Percentiles rank a stretch among this genome's conserved stretches.
phyloP scores from a whole-genome alignment of 2,113 vertebrate genomes.

The Cephalopterus ornatus region DNA sequence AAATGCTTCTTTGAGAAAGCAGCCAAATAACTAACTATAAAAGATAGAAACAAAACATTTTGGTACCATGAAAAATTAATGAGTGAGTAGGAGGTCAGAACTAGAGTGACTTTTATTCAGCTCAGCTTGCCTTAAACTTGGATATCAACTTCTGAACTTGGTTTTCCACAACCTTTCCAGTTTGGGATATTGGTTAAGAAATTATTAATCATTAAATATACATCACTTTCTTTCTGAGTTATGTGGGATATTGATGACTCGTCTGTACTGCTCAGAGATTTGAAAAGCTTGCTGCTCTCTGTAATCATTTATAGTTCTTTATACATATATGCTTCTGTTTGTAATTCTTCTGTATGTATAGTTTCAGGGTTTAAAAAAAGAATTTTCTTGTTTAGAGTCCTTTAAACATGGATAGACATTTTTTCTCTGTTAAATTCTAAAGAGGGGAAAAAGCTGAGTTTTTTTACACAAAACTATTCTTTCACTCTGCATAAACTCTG shows the following conservation, averaged over 20 bases:
- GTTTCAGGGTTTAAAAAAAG: neutral
- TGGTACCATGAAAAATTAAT: constrained; percentile 43
- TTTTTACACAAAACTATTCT: neutral
- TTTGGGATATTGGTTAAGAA: neutral
- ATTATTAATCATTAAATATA: neutral
- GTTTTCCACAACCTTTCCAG: neutral
- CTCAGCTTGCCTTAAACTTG: neutral
- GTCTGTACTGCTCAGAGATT: neutral
- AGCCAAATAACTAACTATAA: constrained; percentile 55
- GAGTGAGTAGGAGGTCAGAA: constrained; percentile 48
- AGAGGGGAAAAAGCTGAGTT: neutral
- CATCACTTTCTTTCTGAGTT: neutral
- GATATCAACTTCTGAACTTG: constrained; percentile 20
- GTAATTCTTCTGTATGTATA: neutral
- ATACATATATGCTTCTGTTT: neutral
- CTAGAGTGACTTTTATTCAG: constrained; percentile 49
- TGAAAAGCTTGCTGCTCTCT: neutral
- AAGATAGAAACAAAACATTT: constrained; percentile 50
- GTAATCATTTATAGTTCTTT: neutral
- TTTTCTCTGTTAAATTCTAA: neutral
- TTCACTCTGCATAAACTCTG: neutral
- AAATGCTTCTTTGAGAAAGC: constrained; percentile 53
- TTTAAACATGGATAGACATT: neutral
- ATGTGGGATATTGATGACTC: neutral
- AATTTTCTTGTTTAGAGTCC: neutral